Percentiles rank a stretch among this genome's conserved stretches.
Evolutionary conservation across 2,888 invertebrate genomes (phyloP).

Genomic region (Stomorhina lunata): DNA sequence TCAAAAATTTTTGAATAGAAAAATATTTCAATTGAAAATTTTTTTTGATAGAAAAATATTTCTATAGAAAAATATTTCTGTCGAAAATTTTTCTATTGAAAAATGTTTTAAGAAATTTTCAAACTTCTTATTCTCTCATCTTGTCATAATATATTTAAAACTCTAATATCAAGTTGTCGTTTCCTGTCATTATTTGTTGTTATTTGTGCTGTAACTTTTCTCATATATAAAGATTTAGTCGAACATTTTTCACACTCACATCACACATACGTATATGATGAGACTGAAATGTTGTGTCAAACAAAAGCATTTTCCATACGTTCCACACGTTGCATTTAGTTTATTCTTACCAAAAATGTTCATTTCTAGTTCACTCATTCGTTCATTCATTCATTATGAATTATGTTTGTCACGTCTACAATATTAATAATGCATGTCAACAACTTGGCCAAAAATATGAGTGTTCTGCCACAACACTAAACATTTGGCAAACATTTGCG

Average conservation of each 20-base stretch:
- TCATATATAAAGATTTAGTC: slow-evolving; percentile 35
- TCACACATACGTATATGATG: slow-evolving; percentile 2
- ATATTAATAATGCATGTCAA: slow-evolving; percentile 78
- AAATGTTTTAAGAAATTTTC: too few relatives aligned
- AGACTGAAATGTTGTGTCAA: slow-evolving; percentile 30
- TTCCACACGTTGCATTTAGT: background rate
- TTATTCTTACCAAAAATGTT: slow-evolving; percentile 3
- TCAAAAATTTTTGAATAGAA: too few relatives aligned
- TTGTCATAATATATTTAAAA: slow-evolving; percentile 17
- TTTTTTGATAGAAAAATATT: too few relatives aligned
- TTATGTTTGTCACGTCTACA: slow-evolving; percentile 70
- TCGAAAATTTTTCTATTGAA: too few relatives aligned
- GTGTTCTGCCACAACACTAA: slow-evolving; percentile 19
- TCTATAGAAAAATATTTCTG: too few relatives aligned
- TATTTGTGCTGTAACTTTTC: slow-evolving; percentile 18
- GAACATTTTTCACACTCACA: background rate
- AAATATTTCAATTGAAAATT: too few relatives aligned
- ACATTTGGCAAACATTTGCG: slow-evolving; percentile 40
- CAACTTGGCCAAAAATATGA: slow-evolving; percentile 66
- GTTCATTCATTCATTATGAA: slow-evolving; percentile 65
- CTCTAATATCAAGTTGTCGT: background rate
- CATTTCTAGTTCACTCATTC: slow-evolving; percentile 19
- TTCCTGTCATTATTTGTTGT: background rate
- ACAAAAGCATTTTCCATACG: slow-evolving; percentile 28
- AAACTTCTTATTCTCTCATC: background rate